Evolutionary conservation across 92 coral and sea anemone species (phyloP), one percentile per base, ranked within the genome.

Genomic region (Siderastrea siderea): DNA sequence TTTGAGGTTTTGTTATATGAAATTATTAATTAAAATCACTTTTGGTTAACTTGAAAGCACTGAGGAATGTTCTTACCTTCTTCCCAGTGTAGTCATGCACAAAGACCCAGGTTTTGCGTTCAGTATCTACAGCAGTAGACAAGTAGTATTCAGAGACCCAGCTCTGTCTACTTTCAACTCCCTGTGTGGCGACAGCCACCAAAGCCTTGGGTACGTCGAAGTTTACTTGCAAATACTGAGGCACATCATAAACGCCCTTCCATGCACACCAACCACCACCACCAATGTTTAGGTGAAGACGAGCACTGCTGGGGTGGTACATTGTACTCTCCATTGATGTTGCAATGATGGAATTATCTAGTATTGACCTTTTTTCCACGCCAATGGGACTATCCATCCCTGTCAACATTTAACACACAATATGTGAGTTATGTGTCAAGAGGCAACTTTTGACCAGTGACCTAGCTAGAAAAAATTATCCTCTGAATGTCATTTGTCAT

Each of bases 211-310:
- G 2, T 17, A 1, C 2, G 4, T 19, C 62, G 1, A 80, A 53
- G 10, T 7, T 1, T 45, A 80, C 71, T 65, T 66, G 50, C 1
- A 80, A 67, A 80, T 66, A 80, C 44, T 66, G 84, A 2, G 78
- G 78, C 61, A 6, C 15, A 53, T 80, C 65, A 13, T 26, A 16
- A 3, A 49, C 10, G 53, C 15, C 4, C 10, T 5, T 3, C 10
- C 0, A 2, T 66, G 74, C 75, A 67, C 84, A 80, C 84, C 84
- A 80, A 6, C 84, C 84, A 51, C 84, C 84, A 4, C 74, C 84
- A 13, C 74, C 84, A 7, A 67, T 66, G 44, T 26, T 13, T 3
- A 65, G 74, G 26, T 80, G 43, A 16, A 80, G 74, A 13, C 84
- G 84, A 0, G 64, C 84, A 67, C 51, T 66, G 12, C 75, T 66